A percentile compares a stretch with the other conserved stretches of the same genome.
Conservation (phyloP, 2,797 vertebrate genomes). For the Gallinago nigripennis region DNA sequence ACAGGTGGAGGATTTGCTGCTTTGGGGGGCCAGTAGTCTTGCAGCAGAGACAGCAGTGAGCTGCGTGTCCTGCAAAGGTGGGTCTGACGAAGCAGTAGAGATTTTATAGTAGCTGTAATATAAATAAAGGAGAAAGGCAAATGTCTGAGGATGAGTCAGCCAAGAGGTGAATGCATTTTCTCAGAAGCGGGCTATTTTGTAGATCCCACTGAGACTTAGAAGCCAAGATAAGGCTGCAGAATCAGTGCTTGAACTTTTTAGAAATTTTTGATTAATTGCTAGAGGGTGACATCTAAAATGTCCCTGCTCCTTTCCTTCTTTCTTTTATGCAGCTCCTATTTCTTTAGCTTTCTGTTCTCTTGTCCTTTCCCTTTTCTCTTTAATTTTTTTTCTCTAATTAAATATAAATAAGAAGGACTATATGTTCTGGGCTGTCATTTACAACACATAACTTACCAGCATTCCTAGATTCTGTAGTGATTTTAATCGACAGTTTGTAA, state of each 20-base stretch:
- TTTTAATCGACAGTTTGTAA: slow-evolving; percentile 26
- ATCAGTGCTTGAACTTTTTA: slow-evolving; percentile 16
- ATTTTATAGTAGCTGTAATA: slow-evolving; percentile 40
- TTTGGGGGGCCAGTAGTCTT: not conserved
- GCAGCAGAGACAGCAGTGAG: not conserved
- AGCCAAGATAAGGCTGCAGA: slow-evolving; percentile 48
- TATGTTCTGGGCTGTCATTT: slow-evolving; percentile 37
- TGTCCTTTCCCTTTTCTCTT: not conserved
- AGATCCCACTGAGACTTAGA: not conserved
- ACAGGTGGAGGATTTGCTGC: not conserved
- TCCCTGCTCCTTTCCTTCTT: not conserved
- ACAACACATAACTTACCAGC: not conserved
- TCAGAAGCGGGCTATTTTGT: slow-evolving; percentile 31
- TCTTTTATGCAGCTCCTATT: not conserved
- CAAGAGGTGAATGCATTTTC: slow-evolving; percentile 46
- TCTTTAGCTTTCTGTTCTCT: not conserved
- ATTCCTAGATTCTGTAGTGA: not conserved
- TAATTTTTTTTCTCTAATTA: not conserved
- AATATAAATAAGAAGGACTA: slow-evolving; percentile 57
- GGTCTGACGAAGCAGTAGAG: not conserved
- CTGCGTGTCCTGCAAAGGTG: rapidly evolving
- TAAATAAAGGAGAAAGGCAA: slow-evolving; percentile 50
- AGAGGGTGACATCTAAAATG: slow-evolving; percentile 2
- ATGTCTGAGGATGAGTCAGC: slow-evolving; percentile 62
- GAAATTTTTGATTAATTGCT: slow-evolving; percentile 47